Conservation (phyloP, 2,797 vertebrate species). For the Amphiprion clarkii region DNA sequence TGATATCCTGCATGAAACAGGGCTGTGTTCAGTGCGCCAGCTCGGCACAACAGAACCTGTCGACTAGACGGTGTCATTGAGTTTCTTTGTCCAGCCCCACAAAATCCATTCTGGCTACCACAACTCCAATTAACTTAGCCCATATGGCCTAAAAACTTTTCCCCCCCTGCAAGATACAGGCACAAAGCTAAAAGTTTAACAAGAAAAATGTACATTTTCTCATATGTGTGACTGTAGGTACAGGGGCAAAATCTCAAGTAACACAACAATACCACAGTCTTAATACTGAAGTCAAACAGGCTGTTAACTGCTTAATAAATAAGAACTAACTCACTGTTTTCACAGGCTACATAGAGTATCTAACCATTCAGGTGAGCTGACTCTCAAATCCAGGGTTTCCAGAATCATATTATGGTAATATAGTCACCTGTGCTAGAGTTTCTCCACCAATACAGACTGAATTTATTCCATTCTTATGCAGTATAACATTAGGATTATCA, state of each 20-base stretch:
- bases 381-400: background rate
- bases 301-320: background rate
- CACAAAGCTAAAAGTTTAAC: too few species aligned
- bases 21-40: constrained; percentile 20
- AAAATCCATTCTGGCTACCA: constrained; percentile 2
- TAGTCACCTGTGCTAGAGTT: background rate
- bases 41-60: constrained; percentile 22
- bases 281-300: background rate
- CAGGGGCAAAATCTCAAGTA: background rate
- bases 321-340: background rate
- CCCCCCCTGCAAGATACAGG: too few species aligned
- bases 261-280: background rate
- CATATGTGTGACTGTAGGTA: too few species aligned
- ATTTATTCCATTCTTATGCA: background rate
- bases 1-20: constrained; percentile 29
- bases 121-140: too few species aligned
- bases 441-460: background rate
- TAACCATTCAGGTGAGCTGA: background rate
- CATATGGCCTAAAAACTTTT: too few species aligned
- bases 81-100: background rate
- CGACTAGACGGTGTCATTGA: background rate
- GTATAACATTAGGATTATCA: background rate
- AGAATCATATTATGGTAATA: background rate
- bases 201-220: too few species aligned
- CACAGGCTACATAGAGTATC: background rate